Evolutionary conservation across 2,113 vertebrate species (phyloP).

Genomic region (Cavia porcellus): DNA sequence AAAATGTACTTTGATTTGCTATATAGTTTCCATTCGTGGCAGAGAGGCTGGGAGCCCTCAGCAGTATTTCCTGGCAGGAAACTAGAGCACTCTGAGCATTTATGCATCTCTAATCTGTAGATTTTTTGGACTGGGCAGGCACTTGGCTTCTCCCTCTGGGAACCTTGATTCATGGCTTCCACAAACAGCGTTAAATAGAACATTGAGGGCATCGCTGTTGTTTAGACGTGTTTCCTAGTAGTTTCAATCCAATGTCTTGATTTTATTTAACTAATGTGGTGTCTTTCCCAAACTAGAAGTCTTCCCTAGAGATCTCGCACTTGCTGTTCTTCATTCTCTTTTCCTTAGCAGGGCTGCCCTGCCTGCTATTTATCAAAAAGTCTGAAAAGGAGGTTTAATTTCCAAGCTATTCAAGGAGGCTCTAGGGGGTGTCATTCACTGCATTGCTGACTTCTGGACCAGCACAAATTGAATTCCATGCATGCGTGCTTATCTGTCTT

Average conservation of each 20-base stretch:
- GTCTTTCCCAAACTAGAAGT: neutral
- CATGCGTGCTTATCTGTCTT: slow-evolving; percentile 73
- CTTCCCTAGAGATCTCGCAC: slow-evolving; percentile 15
- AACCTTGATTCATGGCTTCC: neutral
- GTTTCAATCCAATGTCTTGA: slow-evolving; percentile 37
- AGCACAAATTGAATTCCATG: slow-evolving; percentile 78
- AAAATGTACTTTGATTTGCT: neutral
- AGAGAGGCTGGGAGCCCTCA: neutral
- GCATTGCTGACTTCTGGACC: slow-evolving; percentile 56
- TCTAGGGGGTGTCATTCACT: slow-evolving; percentile 71
- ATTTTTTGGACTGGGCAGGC: neutral
- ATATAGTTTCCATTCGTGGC: neutral
- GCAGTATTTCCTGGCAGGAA: neutral
- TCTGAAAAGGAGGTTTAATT: slow-evolving; percentile 77
- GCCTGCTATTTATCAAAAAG: slow-evolving; percentile 53
- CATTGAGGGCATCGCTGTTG: neutral
- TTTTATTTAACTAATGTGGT: slow-evolving; percentile 26
- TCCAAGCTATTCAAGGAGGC: slow-evolving; percentile 59
- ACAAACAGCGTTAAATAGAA: neutral
- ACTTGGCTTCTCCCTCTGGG: neutral
- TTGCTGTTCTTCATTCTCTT: neutral
- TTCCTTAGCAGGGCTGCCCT: slow-evolving; percentile 18
- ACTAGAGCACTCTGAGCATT: neutral
- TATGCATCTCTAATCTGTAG: neutral
- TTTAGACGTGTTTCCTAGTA: slow-evolving; percentile 9